Base-by-base conservation (phyloP, 2,797 vertebrate genomes). In the Phataginus tetradactyla region DNA sequence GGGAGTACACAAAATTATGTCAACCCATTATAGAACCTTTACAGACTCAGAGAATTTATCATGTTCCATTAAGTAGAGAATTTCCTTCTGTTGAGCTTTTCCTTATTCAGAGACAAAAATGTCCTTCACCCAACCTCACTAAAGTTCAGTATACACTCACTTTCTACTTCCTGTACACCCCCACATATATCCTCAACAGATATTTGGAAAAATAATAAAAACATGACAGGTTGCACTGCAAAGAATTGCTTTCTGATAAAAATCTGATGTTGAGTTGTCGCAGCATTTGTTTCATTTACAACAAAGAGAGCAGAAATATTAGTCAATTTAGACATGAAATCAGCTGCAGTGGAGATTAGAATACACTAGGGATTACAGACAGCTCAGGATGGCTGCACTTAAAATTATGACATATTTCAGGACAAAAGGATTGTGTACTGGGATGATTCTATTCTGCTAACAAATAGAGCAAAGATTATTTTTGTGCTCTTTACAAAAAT, bases 131-230 rank as follows among this genome's bases (percentile, higher is more conserved):
- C 77, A 94, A 94, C 95, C 90, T 96, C 32, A 53, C 8, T 96
- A 14, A 93, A 95, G 77, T 75, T 53, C 17, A 71, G 45, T 74
- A 63, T 27, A 11, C 34, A 86, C 5, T 71, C 72, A 55, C 11
- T 78, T 81, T 84, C 66, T 74, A 32, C 51, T 23, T 81, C 59
- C 39, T 57, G 27, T 86, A 83, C 11, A 61, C n/a, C 14, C 64
- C 23, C 49, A 72, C n/a, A 81, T n/a, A 78, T 18, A 88, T 51
- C 32, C 32, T 87, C n/a, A 79, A 32, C 77, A 83, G 51, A 66
- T 59, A 81, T 61, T 95, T 96, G 74, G 83, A 81, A 94, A 97
- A 97, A 88, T 91, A 87, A 96, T 93, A 87, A 95, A 96, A 88
- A 68, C 7, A 20, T 63, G 42, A 86, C 7, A 1, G 20, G n/a